phyloP scores from a whole-genome alignment of 2,888 invertebrate species.

The Villa cingulata region DNA sequence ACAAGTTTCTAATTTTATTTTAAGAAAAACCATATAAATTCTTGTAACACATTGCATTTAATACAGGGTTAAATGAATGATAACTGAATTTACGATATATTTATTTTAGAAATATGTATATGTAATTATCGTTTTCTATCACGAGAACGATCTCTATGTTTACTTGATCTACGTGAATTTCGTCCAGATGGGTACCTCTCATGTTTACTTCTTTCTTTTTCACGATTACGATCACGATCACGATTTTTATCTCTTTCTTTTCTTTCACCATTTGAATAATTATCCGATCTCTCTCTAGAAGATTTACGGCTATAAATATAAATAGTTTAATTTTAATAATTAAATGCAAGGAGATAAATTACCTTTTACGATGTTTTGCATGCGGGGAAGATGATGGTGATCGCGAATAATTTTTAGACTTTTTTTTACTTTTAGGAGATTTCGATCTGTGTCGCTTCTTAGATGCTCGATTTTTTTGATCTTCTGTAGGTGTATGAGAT shows the following conservation, averaged over 20 bases:
- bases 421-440: slow-evolving; percentile 12
- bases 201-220: slow-evolving; percentile 7
- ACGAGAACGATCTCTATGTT: slow-evolving; percentile 29
- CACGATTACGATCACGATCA: slow-evolving; percentile 21
- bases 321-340: background rate
- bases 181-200: slow-evolving; percentile 16
- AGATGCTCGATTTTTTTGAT: slow-evolving; percentile 14
- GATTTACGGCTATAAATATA: slow-evolving; percentile 15
- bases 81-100: too few species aligned
- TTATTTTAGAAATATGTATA: too few species aligned
- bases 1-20: too few species aligned
- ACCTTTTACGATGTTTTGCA: slow-evolving; percentile 32
- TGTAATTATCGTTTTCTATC: slow-evolving; percentile 28
- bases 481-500: slow-evolving; percentile 21
- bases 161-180: slow-evolving; percentile 22
- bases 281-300: slow-evolving; percentile 27
- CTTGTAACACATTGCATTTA: too few species aligned
- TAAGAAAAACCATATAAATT: too few species aligned
- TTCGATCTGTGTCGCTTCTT: background rate
- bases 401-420: slow-evolving; percentile 18
- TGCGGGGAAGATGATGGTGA: slow-evolving; percentile 27
- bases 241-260: slow-evolving; percentile 16
- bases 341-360: slow-evolving; percentile 1
- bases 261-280: slow-evolving; percentile 19
- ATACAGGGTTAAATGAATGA: too few species aligned